phyloP scores from a whole-genome alignment of 2,113 vertebrate species.

The Motacilla alba region DNA sequence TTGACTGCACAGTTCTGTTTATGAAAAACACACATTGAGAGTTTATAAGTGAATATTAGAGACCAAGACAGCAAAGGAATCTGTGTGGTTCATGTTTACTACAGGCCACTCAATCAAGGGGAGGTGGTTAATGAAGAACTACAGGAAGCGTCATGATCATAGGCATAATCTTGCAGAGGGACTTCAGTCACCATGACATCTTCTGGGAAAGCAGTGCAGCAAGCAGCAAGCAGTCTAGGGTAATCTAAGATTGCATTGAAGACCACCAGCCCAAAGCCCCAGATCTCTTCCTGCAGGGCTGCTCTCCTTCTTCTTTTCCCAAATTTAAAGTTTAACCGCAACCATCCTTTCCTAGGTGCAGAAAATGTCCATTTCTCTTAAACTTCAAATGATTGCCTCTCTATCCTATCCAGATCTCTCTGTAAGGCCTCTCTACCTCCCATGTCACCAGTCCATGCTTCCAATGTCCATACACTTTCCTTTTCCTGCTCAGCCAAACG shows the following conservation, averaged over 20 bases:
- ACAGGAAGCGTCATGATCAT: background rate
- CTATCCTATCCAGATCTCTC: too few relatives aligned
- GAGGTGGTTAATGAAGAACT: background rate
- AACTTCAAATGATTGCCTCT: background rate
- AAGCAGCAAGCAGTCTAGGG: background rate
- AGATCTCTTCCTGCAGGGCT: too few relatives aligned
- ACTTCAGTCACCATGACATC: background rate
- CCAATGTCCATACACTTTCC: background rate
- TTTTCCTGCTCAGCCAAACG: background rate
- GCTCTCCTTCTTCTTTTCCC: background rate
- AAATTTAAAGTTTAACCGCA: too few relatives aligned
- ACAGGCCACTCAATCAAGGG: fast-evolving
- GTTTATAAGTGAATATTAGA: background rate
- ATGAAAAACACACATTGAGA: background rate
- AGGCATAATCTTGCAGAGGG: background rate
- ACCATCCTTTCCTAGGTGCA: background rate
- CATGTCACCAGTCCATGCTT: background rate
- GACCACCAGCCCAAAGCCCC: background rate
- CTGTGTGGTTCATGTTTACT: fast-evolving
- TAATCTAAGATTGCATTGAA: background rate
- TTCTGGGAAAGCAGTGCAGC: background rate
- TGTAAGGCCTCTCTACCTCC: background rate
- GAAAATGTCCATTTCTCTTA: background rate
- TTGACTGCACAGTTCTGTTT: background rate
- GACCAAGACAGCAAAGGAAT: background rate